A percentile compares a stretch with the other conserved stretches of the same genome.
Evolutionary conservation across 2,113 vertebrate genomes (phyloP).

Genomic region (Sporophila hypoxantha): DNA sequence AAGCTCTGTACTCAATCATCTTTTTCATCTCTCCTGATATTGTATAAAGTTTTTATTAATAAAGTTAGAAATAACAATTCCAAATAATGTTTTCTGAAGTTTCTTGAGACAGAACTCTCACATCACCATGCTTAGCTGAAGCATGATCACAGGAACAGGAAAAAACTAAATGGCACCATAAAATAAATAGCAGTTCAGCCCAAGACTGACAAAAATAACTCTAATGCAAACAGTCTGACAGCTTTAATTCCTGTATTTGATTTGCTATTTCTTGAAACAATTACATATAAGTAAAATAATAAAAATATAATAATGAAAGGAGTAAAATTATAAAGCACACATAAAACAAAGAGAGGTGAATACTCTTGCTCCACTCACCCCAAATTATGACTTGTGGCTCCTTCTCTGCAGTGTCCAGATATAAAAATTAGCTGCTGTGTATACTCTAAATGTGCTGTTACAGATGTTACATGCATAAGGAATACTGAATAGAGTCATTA

Average conservation of each 20-base stretch:
- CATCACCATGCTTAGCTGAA: background rate
- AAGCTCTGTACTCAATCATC: background rate
- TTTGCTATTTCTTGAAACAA: background rate
- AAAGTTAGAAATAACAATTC: background rate
- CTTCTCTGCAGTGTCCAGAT: background rate
- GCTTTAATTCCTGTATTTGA: background rate
- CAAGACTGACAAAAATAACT: background rate
- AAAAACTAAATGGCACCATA: background rate
- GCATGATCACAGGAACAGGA: background rate
- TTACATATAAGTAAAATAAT: background rate
- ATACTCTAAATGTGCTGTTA: background rate
- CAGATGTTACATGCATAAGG: background rate
- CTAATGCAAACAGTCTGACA: background rate
- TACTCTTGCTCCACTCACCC: background rate
- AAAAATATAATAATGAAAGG: background rate
- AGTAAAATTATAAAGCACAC: background rate
- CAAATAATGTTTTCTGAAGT: background rate
- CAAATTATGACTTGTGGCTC: background rate
- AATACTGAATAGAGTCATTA: background rate
- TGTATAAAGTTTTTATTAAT: background rate
- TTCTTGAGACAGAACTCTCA: background rate
- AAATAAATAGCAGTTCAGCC: background rate
- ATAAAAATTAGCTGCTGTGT: background rate
- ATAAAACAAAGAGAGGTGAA: background rate
- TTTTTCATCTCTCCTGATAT: background rate